These are phyloP conservation scores for Drosophila rellima DNA, from an alignment of 2,888 invertebrate genomes.

Conservation along the genomic window DNA sequence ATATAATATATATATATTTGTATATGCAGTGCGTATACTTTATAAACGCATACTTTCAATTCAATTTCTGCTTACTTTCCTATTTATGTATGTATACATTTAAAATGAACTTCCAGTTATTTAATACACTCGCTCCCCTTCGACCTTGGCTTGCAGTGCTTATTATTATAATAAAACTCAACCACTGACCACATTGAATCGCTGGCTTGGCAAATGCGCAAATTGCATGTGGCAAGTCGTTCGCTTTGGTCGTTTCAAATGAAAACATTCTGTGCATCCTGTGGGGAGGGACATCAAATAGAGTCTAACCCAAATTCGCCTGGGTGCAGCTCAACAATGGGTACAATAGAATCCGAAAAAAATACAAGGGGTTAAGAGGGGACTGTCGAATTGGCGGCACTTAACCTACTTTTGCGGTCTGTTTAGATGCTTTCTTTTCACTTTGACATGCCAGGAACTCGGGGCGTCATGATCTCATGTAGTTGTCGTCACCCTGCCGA, in stretches of 20 bases:
- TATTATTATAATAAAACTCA: slow-evolving; percentile 9
- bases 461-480: slow-evolving; percentile 66
- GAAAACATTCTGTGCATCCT: slow-evolving; percentile 28
- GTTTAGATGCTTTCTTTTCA: slow-evolving; percentile 60
- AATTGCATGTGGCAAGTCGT: slow-evolving; percentile 66
- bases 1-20: no score
- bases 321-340: slow-evolving; percentile 51
- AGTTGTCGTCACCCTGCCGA: slow-evolving; percentile 18
- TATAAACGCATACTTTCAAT: background rate
- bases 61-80: background rate
- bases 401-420: slow-evolving; percentile 66
- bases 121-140: slow-evolving; percentile 1
- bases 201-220: slow-evolving; percentile 52
- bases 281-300: slow-evolving; percentile 21
- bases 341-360: slow-evolving; percentile 16
- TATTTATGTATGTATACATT: background rate
- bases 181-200: slow-evolving; percentile 16
- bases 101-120: slow-evolving; percentile 1
- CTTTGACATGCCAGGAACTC: slow-evolving; percentile 56
- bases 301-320: slow-evolving; percentile 53
- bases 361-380: background rate
- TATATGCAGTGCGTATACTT: background rate
- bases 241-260: slow-evolving; percentile 13
- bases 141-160: slow-evolving; percentile 33
- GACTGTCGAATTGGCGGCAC: slow-evolving; percentile 50